Conservation (phyloP, 2,888 invertebrate genomes). For the Agrilus cyanescens region DNA sequence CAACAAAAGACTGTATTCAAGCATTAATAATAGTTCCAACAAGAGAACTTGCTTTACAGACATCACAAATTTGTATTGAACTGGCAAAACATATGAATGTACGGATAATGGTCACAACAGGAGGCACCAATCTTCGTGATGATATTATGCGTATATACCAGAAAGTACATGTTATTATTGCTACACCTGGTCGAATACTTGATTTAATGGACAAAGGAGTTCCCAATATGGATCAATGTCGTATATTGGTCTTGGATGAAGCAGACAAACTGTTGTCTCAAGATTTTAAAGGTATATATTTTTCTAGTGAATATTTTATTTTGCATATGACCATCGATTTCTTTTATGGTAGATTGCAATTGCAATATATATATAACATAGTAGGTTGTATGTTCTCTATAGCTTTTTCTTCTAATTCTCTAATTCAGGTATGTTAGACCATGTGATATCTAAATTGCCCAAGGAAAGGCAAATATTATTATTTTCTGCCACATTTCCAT, state of each 20-base stretch:
- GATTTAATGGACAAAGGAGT: slow-evolving; percentile 97
- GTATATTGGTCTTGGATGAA: slow-evolving; percentile 95
- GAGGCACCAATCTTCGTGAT: slow-evolving; percentile 94
- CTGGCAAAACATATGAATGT: slow-evolving; percentile 94
- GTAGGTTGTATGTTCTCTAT: neutral
- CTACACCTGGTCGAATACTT: slow-evolving; percentile 97
- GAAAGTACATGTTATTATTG: slow-evolving; percentile 97
- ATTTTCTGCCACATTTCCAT: slow-evolving; percentile 97
- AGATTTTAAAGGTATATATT: slow-evolving; percentile 67
- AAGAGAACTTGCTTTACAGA: slow-evolving; percentile 95
- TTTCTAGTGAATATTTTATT: neutral
- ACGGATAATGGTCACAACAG: slow-evolving; percentile 99
- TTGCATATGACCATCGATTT: no score
- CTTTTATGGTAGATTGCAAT: no score
- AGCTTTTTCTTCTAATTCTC: slow-evolving; percentile 2
- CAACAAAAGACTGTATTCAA: slow-evolving; percentile 86
- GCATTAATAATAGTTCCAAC: slow-evolving; percentile 98
- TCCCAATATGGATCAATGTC: slow-evolving; percentile 84
- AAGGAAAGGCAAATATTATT: slow-evolving; percentile 93
- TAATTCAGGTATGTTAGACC: slow-evolving; percentile 92
- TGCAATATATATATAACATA: no score
- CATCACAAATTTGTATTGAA: slow-evolving; percentile 99
- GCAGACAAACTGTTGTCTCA: slow-evolving; percentile 98
- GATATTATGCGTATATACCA: slow-evolving; percentile 99
- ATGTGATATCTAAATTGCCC: slow-evolving; percentile 89